Percentiles rank a stretch among this genome's conserved stretches.
Evolutionary conservation across 2,888 invertebrate genomes (phyloP).

Genomic region (Oasisia sp.): DNA sequence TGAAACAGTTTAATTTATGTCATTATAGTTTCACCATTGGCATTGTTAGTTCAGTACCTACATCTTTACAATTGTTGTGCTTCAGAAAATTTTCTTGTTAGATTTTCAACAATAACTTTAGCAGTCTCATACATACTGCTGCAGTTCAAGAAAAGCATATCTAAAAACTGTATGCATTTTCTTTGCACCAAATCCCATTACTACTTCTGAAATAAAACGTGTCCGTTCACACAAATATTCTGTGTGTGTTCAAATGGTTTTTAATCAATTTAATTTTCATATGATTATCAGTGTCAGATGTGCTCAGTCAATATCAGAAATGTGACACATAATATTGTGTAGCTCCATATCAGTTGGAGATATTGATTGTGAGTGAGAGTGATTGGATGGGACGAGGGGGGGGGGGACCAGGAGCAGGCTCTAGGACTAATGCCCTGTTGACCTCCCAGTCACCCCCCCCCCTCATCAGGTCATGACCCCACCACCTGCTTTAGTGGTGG

Average conservation of each 20-base stretch:
- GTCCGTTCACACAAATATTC: too few relatives aligned
- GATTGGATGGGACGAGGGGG: not conserved
- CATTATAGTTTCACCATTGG: not conserved
- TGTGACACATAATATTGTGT: not conserved
- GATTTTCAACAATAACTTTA: too few relatives aligned
- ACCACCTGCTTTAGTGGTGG: not conserved
- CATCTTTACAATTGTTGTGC: too few relatives aligned
- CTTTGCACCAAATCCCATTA: too few relatives aligned
- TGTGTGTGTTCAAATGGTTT: too few relatives aligned
- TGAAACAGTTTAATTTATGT: not conserved
- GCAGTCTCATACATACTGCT: too few relatives aligned
- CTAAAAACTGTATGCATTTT: too few relatives aligned
- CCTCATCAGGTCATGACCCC: not conserved
- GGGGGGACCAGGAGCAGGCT: not conserved
- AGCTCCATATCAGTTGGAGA: not conserved
- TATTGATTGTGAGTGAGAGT: not conserved
- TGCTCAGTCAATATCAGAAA: not conserved
- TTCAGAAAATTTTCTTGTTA: too few relatives aligned
- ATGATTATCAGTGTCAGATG: not conserved
- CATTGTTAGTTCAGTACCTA: too few relatives aligned
- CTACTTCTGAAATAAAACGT: too few relatives aligned
- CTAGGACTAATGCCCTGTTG: not conserved
- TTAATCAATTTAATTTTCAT: too few relatives aligned
- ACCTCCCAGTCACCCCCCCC: not conserved
- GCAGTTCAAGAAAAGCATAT: too few relatives aligned